Evolutionary conservation across 2,888 invertebrate genomes (phyloP), one percentile per base, ranked within the genome.

Genomic region (Ophonus ardosiacus): DNA sequence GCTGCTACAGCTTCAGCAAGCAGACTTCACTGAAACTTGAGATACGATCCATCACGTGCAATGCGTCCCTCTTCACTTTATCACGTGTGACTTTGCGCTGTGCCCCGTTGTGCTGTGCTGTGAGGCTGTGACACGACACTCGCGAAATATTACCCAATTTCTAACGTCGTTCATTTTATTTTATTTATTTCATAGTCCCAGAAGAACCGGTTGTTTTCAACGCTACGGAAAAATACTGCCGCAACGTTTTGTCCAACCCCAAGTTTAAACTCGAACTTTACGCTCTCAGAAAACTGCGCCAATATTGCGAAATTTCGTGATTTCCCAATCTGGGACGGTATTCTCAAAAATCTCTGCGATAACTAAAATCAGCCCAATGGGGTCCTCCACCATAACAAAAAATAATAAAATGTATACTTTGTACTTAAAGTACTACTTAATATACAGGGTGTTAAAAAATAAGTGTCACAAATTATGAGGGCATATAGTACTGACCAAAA

Each of bases 61-160:
- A 74, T 82, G 82, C 82, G 82, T 82, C 63, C 81, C 81, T 61
- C 43, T 57, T 57, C 71, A 82, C 82, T 82, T 71, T 82, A 57
- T 82, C 82, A 71, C 82, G 71, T 82, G 82, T 82, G 82, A 82
- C 82, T 82, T 82, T 71, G 71, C 56, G 81, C 81, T 51, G 38
- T 65, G 78, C 78, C 78, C 71, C 40, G 81, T 81, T 81, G 81
- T 82, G 71, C 71, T 57, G 31, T 24, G 81, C 65, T 81, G 81
- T 82, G n/a, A n/a, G n/a, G 71, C 71, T 57, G 56, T 56, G 82
- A 68, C 82, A 74, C 82, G 38, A 59, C 82, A 68, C 74, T 74
- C 71, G 71, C 61, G 59, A 82, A 82, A 82, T 82, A 82, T 82
- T 71, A 71, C 71, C 82, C 71, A 82, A 82, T 82, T 82, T 82